These are phyloP conservation scores for Dascyllus trimaculatus DNA, from an alignment of 2,113 vertebrate species.

Conservation along the genomic window DNA sequence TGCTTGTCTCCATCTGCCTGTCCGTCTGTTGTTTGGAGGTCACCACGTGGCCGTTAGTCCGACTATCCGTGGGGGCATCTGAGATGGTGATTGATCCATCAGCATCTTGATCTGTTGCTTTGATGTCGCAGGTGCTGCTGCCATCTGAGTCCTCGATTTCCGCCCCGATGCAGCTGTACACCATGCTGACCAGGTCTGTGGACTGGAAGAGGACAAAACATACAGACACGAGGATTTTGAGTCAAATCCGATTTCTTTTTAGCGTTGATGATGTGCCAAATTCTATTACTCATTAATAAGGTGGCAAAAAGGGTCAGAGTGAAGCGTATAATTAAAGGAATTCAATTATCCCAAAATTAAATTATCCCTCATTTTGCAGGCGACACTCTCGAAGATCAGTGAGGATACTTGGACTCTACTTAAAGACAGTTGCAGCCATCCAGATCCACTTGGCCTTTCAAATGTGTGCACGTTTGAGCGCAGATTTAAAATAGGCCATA, in stretches of 20 bases:
- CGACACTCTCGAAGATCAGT: slow-evolving; percentile 30
- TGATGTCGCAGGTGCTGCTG: slow-evolving; percentile 74
- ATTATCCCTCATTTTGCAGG: slow-evolving; percentile 30
- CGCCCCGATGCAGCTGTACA: slow-evolving; percentile 82
- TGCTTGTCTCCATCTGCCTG: slow-evolving; percentile 62
- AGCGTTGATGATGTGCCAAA: neutral
- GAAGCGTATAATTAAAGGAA: slow-evolving; percentile 6
- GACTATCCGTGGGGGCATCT: slow-evolving; percentile 49
- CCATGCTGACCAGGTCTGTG: slow-evolving; percentile 84
- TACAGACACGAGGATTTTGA: neutral
- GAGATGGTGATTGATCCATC: slow-evolving; percentile 57
- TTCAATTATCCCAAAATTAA: slow-evolving; percentile 37
- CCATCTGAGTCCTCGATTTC: slow-evolving; percentile 79
- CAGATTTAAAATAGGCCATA: slow-evolving; percentile 45
- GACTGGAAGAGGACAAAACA: slow-evolving; percentile 59
- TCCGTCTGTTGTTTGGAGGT: slow-evolving; percentile 63
- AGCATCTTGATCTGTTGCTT: slow-evolving; percentile 44
- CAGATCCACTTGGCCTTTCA: neutral
- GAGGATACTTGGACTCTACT: slow-evolving; percentile 32
- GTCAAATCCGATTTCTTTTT: neutral
- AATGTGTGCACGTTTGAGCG: neutral
- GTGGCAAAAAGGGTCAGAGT: neutral
- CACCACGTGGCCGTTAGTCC: slow-evolving; percentile 67
- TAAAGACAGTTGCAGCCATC: slow-evolving; percentile 4
- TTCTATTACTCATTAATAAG: neutral